phyloP scores from a whole-genome alignment of 2,113 vertebrate species.

The Toxotes jaculatrix region DNA sequence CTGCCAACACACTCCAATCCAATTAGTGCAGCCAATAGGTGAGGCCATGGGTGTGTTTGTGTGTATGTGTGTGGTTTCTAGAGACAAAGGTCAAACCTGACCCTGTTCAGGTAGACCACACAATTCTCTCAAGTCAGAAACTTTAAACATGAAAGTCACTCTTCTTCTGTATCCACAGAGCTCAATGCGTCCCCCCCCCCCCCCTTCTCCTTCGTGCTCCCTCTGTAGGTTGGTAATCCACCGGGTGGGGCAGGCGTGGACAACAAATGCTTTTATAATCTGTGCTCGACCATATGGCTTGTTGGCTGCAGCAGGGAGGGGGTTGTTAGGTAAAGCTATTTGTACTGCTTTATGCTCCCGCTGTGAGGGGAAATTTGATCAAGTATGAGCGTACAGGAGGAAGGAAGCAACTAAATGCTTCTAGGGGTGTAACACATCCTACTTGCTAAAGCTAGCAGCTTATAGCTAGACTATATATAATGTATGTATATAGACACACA shows the following conservation, averaged over 20 bases:
- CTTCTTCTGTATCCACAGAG: background rate
- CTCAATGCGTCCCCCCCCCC: background rate
- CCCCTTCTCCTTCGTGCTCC: background rate
- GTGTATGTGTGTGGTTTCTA: slow-evolving; percentile 3
- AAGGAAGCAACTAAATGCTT: background rate
- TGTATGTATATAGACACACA: background rate
- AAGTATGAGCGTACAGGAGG: background rate
- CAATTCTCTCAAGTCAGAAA: background rate
- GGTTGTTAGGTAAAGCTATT: slow-evolving; percentile 33
- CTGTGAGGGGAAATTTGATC: slow-evolving; percentile 9
- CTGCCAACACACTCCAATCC: slow-evolving; percentile 45
- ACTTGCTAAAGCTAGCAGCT: too few relatives aligned
- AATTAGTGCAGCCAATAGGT: slow-evolving; percentile 5
- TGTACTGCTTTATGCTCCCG: slow-evolving; percentile 25
- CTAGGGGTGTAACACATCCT: too few relatives aligned
- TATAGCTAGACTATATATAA: too few relatives aligned
- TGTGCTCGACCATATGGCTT: slow-evolving; percentile 73
- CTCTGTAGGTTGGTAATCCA: slow-evolving; percentile 64
- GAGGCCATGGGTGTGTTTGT: background rate
- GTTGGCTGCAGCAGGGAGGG: slow-evolving; percentile 27
- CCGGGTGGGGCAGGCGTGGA: slow-evolving; percentile 50
- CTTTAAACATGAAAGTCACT: background rate
- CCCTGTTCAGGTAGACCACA: background rate
- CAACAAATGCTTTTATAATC: slow-evolving; percentile 76
- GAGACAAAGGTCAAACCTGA: slow-evolving; percentile 8